Evolutionary conservation across 1,140 invertebrate genomes (phyloP).

Genomic region (Rhopalosiphum padi): DNA sequence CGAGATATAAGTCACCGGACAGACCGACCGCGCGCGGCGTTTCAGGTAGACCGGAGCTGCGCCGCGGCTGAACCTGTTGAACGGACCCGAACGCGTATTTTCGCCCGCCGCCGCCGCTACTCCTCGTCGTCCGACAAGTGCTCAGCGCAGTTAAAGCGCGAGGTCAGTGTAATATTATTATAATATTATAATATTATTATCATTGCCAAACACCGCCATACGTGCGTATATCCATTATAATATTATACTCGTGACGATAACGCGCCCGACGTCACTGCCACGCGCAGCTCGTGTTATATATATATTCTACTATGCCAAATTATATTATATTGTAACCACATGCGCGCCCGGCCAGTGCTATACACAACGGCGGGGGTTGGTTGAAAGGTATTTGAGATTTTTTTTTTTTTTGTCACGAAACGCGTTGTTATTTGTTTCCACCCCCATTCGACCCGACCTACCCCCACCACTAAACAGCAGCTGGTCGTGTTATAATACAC

Average conservation of each 20-base stretch:
- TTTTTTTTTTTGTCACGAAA: not conserved
- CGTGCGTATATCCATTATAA: not conserved
- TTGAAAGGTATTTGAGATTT: not conserved
- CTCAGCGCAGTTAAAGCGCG: not conserved
- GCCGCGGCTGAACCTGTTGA: conserved; percentile 37
- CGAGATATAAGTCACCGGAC: not conserved
- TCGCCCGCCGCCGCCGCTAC: not conserved
- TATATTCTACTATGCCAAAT: not conserved
- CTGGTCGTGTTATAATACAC: not conserved
- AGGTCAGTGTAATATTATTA: not conserved
- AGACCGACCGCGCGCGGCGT: not conserved
- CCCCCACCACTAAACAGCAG: not conserved
- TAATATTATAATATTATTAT: not conserved
- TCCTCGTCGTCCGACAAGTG: not conserved
- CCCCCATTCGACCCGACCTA: not conserved
- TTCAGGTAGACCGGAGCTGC: not conserved
- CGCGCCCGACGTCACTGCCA: not conserved
- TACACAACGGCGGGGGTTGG: not conserved
- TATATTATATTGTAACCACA: not conserved
- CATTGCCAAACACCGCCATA: not conserved
- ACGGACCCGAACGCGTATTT: not conserved
- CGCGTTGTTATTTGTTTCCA: not conserved
- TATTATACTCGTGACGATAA: not conserved
- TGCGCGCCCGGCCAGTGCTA: no score
- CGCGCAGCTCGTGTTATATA: not conserved